Base-by-base conservation (phyloP, 2,797 vertebrate genomes). In the Tarsius wallacei region DNA sequence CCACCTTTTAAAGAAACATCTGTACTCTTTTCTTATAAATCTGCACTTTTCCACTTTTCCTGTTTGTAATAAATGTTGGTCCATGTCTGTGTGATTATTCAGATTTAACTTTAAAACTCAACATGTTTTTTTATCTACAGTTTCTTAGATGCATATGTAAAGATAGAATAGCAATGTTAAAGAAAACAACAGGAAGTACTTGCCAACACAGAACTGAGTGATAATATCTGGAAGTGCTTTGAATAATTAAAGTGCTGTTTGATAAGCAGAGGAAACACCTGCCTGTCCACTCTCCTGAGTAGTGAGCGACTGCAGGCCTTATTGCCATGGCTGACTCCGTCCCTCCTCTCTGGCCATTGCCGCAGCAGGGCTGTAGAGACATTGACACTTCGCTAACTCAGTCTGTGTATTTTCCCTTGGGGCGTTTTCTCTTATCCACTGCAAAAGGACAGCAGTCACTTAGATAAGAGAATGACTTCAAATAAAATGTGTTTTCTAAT, bases 51-150 rank as follows among this genome's bases (percentile, higher is more conserved):
- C 97, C 98, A 98, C 97, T 97, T 96, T 98, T 98, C 97, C 98
- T 98, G 98, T 99, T 97, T 97, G 98, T 99, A 99, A 99, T 99
- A 99, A 99, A 99, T 98, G 98, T 98, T 98, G 98, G 99, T 99
- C 98, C 98, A 98, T 98, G 98, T 98, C 98, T 98, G 98, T 99
- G 98, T 98, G 98, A 97, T 98, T 99, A 98, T 99, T 99, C 98
- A 99, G 98, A 98, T 93, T 89, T 97, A 98, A 95, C 93, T 96
- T 93, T 98, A 98, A 98, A 97, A 98, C 77, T 90, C 68, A 94
- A 77, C 86, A 71, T 97, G 86, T 87, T 82, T 97, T 98, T 74
- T 85, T 92, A 87, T 96, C 94, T 98, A 13, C 94, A 88, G 24
- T 95, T 96, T 95, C 64, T 95, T 98, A 91, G 97, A 93, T 96